Percentiles rank a stretch among this genome's conserved stretches.
Evolutionary conservation across 2,113 vertebrate genomes (phyloP).

Genomic region (Mola mola): DNA sequence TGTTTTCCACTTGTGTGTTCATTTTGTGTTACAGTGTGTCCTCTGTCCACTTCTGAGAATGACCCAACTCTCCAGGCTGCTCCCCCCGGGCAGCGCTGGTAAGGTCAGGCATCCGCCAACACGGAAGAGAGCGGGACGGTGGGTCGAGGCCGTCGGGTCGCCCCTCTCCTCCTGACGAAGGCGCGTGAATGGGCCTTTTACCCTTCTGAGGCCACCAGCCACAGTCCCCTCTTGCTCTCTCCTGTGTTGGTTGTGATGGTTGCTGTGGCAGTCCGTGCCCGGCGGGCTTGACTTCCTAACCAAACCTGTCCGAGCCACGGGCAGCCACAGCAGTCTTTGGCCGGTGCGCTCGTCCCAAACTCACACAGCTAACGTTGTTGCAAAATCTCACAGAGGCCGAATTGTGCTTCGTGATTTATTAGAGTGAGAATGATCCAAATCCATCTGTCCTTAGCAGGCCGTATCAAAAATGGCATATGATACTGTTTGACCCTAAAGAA

Average conservation of each 20-base stretch:
- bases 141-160: constrained; percentile 18
- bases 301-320: constrained; percentile 59
- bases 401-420: too few relatives aligned
- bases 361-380: constrained; percentile 78
- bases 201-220: constrained; percentile 16
- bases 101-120: constrained; percentile 63
- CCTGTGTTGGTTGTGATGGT: constrained; percentile 51
- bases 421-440: constrained; percentile 15
- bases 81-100: constrained; percentile 78
- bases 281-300: constrained; percentile 66
- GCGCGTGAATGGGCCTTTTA: constrained; percentile 19
- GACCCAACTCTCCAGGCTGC: constrained; percentile 65
- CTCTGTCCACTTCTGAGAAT: constrained; percentile 66
- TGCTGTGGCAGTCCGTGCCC: constrained; percentile 46
- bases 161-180: constrained; percentile 27
- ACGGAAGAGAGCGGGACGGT: constrained; percentile 44
- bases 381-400: constrained; percentile 60
- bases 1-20: constrained; percentile 7
- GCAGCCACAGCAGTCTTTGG: constrained; percentile 50
- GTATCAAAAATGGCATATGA: not conserved
- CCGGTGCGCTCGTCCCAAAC: constrained; percentile 80
- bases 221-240: constrained; percentile 15
- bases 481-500: constrained; percentile 35
- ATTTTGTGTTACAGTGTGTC: constrained; percentile 28
- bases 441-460: not conserved